These are phyloP conservation scores for Corapipo altera DNA, from an alignment of 2,113 vertebrate species.

Conservation along the genomic window DNA sequence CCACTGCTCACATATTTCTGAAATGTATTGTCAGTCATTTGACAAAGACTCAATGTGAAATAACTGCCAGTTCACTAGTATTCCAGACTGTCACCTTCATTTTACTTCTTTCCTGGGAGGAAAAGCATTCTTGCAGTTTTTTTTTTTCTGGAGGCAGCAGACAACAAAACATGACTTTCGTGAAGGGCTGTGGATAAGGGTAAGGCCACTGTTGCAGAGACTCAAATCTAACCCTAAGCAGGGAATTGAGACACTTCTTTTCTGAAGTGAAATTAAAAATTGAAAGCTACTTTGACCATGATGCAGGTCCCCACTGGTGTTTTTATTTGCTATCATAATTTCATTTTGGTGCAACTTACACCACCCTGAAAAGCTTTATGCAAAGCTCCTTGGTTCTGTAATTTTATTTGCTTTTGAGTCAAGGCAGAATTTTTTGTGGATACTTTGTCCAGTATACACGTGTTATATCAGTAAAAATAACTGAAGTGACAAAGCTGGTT, in stretches of 20 bases:
- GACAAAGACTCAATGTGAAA: neutral
- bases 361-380: neutral
- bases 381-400: neutral
- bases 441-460: neutral
- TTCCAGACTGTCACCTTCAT: neutral
- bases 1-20: neutral
- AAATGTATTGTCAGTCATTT: slow-evolving; percentile 2
- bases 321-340: neutral
- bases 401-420: neutral
- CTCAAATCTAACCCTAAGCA: neutral
- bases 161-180: neutral
- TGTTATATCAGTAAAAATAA: neutral
- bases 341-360: neutral
- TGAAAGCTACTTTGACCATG: neutral
- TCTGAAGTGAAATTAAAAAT: neutral
- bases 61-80: neutral
- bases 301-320: neutral
- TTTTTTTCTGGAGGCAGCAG: neutral
- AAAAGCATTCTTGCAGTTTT: neutral
- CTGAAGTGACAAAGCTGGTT: neutral
- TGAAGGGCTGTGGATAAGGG: neutral
- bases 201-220: neutral
- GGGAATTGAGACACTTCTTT: neutral
- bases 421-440: neutral
- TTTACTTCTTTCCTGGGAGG: neutral